These are phyloP conservation scores for Nematolebias whitei DNA, from an alignment of 2,113 vertebrate genomes.

Conservation along the genomic window DNA sequence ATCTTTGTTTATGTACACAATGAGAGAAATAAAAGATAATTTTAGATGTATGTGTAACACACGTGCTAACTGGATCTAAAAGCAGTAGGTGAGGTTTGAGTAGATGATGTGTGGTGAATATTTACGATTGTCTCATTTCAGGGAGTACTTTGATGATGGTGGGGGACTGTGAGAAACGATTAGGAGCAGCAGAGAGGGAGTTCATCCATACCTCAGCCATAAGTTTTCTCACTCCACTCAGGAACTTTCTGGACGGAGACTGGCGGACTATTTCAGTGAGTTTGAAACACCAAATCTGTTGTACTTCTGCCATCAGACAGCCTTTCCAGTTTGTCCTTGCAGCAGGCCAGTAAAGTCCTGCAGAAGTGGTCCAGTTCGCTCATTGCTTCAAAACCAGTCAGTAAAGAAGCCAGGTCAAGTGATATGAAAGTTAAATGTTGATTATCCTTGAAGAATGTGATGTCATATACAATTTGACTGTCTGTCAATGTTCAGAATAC, in stretches of 20 bases:
- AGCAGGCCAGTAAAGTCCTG: background rate
- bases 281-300: slow-evolving; percentile 4
- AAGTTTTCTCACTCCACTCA: slow-evolving; percentile 91
- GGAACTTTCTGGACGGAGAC: slow-evolving; percentile 96
- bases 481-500: too few relatives aligned
- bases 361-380: background rate
- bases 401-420: too few relatives aligned
- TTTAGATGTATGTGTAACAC: too few relatives aligned
- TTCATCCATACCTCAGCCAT: slow-evolving; percentile 89
- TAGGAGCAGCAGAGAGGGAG: slow-evolving; percentile 89
- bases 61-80: too few relatives aligned
- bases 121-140: slow-evolving; percentile 8
- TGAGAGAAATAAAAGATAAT: too few relatives aligned
- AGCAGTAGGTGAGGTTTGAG: background rate
- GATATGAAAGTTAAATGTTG: too few relatives aligned
- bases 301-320: background rate
- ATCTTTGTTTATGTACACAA: too few relatives aligned
- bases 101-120: background rate
- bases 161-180: slow-evolving; percentile 86
- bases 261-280: slow-evolving; percentile 95
- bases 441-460: too few relatives aligned
- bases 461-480: too few relatives aligned
- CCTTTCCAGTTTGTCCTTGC: background rate
- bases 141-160: slow-evolving; percentile 88
- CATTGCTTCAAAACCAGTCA: too few relatives aligned